Evolutionary conservation across 2,113 vertebrate genomes (phyloP), one percentile per base, ranked within the genome.

Genomic region (Hyaena hyaena): DNA sequence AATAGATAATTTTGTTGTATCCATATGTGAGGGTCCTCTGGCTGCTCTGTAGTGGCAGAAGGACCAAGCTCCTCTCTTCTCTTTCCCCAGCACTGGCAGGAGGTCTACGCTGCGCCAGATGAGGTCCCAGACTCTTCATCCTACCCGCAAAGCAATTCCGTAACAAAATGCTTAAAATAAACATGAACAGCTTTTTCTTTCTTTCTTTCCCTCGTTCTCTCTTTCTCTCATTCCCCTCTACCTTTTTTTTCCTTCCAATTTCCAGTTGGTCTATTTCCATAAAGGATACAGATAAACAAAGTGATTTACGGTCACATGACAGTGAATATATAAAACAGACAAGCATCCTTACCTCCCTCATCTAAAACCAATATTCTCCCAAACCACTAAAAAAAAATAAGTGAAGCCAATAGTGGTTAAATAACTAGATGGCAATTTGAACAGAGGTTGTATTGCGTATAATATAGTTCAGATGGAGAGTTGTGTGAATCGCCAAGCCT

Each of bases 111-210:
- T 95, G 77, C 4, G 74, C 80, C 79, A 95, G 76, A 81, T 66
- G 58, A 90, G 71, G 63, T 48, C 83, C 69, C 74, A n/a, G 95
- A 82, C 74, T 92, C 90, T 81, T 66, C 73, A 86, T 90, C 84
- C 65, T 93, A 88, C 24, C 80, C 26, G 0, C 12, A 71, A 87
- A 93, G 58, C 1, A 5, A 53, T 92, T 97, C 90, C 93, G 58
- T 77, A 96, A 31, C 31, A 93, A 96, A 96, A 85, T 33, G 16
- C n/a, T 97, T 88, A 84, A 96, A 97, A 97, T 95, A 84, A 95
- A 71, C 68, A 77, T 33, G 82, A 90, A 55, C 23, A 35, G 45
- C 10, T 69, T 69, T 74, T 58, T 45, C 45, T 53, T 66, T 66
- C 16, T 43, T 79, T 80, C 73, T 35, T 71, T 48, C 31, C 28